Evolutionary conservation across 1,140 invertebrate genomes (phyloP).

Genomic region (Camponotus pennsylvanicus): DNA sequence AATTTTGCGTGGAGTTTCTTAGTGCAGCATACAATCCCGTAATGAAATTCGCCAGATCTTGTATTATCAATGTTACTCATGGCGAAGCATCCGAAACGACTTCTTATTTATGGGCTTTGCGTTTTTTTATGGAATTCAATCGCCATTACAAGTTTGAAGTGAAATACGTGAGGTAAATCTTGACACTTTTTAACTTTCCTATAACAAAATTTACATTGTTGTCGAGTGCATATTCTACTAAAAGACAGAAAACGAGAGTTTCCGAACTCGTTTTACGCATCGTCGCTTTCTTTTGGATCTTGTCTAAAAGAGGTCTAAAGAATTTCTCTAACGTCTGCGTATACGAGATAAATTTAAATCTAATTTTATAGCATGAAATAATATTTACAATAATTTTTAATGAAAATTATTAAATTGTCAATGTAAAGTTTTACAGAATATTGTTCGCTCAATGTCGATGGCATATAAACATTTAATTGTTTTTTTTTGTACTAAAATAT

Average conservation of each 20-base stretch:
- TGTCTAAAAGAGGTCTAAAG: conserved; percentile 32
- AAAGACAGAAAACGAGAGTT: conserved; percentile 63
- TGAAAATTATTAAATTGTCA: not conserved
- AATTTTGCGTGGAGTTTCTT: conserved; percentile 97
- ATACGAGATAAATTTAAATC: not conserved
- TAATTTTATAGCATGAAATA: conserved; percentile 14
- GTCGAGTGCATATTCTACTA: conserved; percentile 13
- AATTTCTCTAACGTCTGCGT: conserved; percentile 32
- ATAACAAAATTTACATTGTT: conserved; percentile 21
- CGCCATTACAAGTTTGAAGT: conserved; percentile 94
- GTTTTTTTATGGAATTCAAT: conserved; percentile 99
- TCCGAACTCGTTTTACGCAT: conserved; percentile 77
- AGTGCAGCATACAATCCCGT: conserved; percentile 96
- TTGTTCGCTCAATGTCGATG: not conserved
- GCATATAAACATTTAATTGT: not conserved
- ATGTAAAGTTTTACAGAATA: not conserved
- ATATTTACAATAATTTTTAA: not conserved
- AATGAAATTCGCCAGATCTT: conserved; percentile 92
- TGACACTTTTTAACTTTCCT: conserved; percentile 44
- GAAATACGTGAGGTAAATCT: conserved; percentile 93
- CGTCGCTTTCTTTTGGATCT: conserved; percentile 71
- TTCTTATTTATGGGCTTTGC: conserved; percentile 97
- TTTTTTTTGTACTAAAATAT: not conserved
- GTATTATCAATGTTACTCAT: conserved; percentile 76
- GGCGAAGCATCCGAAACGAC: conserved; percentile 92